Evolutionary conservation across 2,888 invertebrate species (phyloP), one percentile per base, ranked within the genome.

Genomic region (Eretmocerus hayati): DNA sequence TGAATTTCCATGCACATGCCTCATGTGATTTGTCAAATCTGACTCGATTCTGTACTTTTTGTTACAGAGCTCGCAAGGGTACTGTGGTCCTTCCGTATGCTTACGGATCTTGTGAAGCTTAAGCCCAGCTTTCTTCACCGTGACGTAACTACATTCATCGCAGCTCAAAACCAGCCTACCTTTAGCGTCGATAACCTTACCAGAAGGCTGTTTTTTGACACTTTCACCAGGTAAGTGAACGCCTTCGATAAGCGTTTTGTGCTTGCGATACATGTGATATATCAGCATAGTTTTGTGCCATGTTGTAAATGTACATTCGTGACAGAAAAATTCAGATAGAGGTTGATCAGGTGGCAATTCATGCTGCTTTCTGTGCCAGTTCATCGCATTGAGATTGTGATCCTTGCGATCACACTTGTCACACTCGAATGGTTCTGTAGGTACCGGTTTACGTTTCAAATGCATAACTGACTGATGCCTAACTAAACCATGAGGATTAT

Each of bases 31-130:
- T n/a, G 63, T 61, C 55, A 67, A 59, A 41, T 68, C 67, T 1
- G 67, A 62, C 15, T 64, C 65, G n/a, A 69, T 62, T 32, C 67
- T 66, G 46, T 65, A 67, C 50, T 65, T 67, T 38, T 66, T 66
- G 0, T 58, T 59, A 26, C 67, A 67, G 9, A 54, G 56, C 18
- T 63, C 59, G 54, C 67, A 67, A 21, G 58, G 57, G 53, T 63
- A 63, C 13, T 65, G 65, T 36, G 56, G 67, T 2, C 62, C 63
- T 0, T 59, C 55, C 4, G 58, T 62, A 38, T 66, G 67, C 32
- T 59, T 65, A 1, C 67, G 58, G 20, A 61, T 64, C 8, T 65
- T 48, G 37, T 67, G 68, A 15, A 64, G 63, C 46, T 65, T 66
- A 23, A 68, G 32, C 2, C 61, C 57, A 5, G 63, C 59, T 23